Conservation (phyloP, 2,797 vertebrate species). For the Micropoecilia bifurca region DNA sequence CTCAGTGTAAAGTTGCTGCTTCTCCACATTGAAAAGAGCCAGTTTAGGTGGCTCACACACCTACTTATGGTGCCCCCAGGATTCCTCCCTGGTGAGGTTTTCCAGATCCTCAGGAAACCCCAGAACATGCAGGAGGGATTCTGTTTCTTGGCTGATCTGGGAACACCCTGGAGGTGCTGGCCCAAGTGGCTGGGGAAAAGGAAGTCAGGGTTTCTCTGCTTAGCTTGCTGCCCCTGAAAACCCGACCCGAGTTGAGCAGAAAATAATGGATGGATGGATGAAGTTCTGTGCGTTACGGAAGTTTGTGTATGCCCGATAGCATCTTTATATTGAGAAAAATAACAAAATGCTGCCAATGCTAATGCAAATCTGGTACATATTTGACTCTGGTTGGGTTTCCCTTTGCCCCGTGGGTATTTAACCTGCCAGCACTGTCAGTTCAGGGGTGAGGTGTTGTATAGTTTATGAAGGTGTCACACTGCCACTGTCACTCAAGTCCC, state of each 20-base stretch:
- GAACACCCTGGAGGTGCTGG: too few species aligned
- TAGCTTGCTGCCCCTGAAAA: too few species aligned
- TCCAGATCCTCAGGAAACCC: too few species aligned
- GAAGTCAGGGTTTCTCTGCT: too few species aligned
- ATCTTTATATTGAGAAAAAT: not conserved
- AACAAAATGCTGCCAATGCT: not conserved
- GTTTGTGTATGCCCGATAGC: not conserved
- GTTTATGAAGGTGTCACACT: slow-evolving; percentile 60
- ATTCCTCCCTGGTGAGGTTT: too few species aligned
- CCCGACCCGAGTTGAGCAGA: not conserved
- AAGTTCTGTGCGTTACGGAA: not conserved
- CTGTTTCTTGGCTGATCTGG: too few species aligned
- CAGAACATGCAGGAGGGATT: too few species aligned
- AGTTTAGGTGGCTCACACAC: too few species aligned
- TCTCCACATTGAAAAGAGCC: too few species aligned
- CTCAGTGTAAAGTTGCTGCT: too few species aligned
- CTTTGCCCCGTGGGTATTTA: slow-evolving; percentile 12
- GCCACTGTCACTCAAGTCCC: slow-evolving; percentile 46
- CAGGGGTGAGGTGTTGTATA: slow-evolving; percentile 34
- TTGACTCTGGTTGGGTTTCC: not conserved
- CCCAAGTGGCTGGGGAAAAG: too few species aligned
- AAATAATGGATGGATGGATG: not conserved
- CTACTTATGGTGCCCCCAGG: too few species aligned
- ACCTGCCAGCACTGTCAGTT: slow-evolving; percentile 28
- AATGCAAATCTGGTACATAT: not conserved